Conservation (phyloP, 2,797 vertebrate genomes). For the Hydrolagus colliei region DNA sequence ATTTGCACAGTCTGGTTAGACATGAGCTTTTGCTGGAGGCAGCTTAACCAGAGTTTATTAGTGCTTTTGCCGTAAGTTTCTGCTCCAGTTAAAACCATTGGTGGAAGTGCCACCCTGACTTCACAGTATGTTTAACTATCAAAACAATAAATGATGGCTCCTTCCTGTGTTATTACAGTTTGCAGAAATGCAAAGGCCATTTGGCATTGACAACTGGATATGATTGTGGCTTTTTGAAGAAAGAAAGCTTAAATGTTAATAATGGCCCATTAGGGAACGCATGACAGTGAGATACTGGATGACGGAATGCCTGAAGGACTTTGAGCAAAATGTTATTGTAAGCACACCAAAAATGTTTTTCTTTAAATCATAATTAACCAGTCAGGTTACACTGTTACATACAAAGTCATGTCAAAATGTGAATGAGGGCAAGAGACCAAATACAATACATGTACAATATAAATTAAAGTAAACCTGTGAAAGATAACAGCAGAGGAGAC, state of each 20-base stretch:
- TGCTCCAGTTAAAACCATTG: background rate
- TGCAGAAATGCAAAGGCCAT: background rate
- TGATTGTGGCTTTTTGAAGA: slow-evolving; percentile 12
- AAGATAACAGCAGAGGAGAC: background rate
- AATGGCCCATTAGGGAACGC: background rate
- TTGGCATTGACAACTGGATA: background rate
- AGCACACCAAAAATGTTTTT: background rate
- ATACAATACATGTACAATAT: background rate
- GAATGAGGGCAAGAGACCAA: background rate
- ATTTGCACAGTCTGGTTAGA: too few relatives aligned
- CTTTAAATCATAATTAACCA: background rate
- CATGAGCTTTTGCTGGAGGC: too few relatives aligned
- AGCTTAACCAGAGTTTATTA: too few relatives aligned
- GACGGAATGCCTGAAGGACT: background rate
- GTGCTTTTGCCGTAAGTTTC: too few relatives aligned
- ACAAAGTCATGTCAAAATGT: too few relatives aligned
- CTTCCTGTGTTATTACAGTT: slow-evolving; percentile 7
- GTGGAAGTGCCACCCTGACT: background rate
- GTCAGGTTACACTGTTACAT: background rate
- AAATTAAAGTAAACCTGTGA: background rate
- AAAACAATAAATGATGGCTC: background rate
- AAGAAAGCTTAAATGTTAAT: background rate
- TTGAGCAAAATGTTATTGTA: background rate
- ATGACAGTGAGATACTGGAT: too few relatives aligned
- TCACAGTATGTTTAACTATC: background rate